Evolutionary conservation across 2,113 vertebrate species (phyloP).

Genomic region (Hiodon tergisus): DNA sequence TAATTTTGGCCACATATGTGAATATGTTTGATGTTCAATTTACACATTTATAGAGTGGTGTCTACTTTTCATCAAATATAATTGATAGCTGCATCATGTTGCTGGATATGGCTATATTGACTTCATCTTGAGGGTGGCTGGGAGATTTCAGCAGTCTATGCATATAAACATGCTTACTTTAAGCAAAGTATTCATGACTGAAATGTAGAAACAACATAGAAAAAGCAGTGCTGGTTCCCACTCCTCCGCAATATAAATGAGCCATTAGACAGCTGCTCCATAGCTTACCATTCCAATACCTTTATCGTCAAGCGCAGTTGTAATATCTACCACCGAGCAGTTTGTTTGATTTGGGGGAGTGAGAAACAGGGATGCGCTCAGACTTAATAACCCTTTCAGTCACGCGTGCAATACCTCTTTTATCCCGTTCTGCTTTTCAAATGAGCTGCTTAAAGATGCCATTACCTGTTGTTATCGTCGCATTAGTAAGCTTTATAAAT

Average conservation of each 20-base stretch:
- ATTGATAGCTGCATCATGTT: too few relatives aligned
- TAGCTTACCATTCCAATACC: neutral
- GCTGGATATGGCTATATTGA: too few relatives aligned
- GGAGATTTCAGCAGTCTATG: conserved; percentile 4
- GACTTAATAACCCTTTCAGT: conserved; percentile 24
- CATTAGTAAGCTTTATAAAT: conserved; percentile 22
- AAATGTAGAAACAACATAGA: neutral
- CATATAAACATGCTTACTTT: neutral
- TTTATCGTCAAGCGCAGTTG: conserved; percentile 12
- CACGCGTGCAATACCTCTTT: conserved; percentile 3
- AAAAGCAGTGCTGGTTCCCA: neutral
- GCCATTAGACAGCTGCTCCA: conserved; percentile 13
- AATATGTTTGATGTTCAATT: too few relatives aligned
- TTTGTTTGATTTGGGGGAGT: neutral
- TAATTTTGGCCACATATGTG: too few relatives aligned
- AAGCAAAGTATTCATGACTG: too few relatives aligned
- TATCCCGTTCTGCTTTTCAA: conserved; percentile 20
- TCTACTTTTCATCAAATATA: too few relatives aligned
- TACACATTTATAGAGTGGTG: too few relatives aligned
- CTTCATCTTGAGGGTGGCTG: neutral
- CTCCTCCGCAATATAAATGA: conserved; percentile 2
- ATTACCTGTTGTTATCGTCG: conserved; percentile 18
- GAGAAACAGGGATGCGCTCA: conserved; percentile 9
- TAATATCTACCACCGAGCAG: conserved; percentile 8
- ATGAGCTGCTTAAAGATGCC: conserved; percentile 17